Conservation (phyloP, 2,888 invertebrate species). For the Caenorhabditis sulstoni region DNA sequence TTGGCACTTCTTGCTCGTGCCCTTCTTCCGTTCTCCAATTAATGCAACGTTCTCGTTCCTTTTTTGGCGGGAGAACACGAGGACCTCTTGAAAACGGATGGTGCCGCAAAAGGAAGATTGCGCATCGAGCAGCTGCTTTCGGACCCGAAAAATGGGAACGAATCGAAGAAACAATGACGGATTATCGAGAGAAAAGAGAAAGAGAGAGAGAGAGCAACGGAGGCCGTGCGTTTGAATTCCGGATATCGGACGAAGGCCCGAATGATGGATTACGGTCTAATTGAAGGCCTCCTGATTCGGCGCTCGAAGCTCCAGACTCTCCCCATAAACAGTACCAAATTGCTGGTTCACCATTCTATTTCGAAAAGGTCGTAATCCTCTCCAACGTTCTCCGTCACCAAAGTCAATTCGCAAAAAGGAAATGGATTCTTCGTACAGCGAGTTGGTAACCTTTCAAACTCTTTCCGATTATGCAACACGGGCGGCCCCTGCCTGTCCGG, state of each 20-base stretch:
- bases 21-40: constrained; percentile 9
- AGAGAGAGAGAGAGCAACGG: no score
- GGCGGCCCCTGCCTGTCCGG: not conserved
- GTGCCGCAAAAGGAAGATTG: constrained; percentile 38
- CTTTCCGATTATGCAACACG: constrained; percentile 6
- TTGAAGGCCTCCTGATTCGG: not conserved
- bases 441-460: no score
- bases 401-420: no score
- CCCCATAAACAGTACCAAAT: no score
- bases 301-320: no score
- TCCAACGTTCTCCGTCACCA: no score
- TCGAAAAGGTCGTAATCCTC: no score
- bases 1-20: constrained; percentile 18
- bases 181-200: no score
- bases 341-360: no score
- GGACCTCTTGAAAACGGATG: constrained; percentile 31
- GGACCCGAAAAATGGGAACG: constrained; percentile 30
- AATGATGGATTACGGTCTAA: constrained; percentile 40
- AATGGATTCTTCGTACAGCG: no score
- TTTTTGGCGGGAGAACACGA: constrained; percentile 33
- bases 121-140: constrained; percentile 52
- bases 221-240: constrained; percentile 17
- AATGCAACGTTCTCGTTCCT: not conserved
- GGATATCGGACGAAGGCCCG: constrained; percentile 21
- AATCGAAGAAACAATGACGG: constrained; percentile 26